Evolutionary conservation across 2,888 invertebrate species (phyloP), one percentile per base, ranked within the genome.

Genomic region (Kuschelorhynchus macadamiae): DNA sequence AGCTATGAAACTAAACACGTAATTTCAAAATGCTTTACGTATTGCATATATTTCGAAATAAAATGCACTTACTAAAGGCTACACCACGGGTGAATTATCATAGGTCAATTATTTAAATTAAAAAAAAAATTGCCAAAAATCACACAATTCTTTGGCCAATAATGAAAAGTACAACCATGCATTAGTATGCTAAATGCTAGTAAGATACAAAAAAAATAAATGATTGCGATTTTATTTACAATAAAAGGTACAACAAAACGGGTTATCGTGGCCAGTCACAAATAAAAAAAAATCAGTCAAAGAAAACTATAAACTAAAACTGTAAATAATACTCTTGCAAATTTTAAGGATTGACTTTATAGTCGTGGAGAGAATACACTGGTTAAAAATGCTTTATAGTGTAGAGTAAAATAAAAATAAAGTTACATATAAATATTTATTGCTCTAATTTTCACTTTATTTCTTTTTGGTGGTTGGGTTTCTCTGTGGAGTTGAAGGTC

Each of bases 401-500:
- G 53, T 66, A 60, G 47, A 61, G 61, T 53, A 62, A 66, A 67
- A 67, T 62, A 39, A 70, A 63, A 70, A 61, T 70, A 70, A 49
- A 53, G 57, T 57, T 47, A 63, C 18, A 49, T 21, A 47, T 52
- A 52, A 47, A 44, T 56, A 55, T 57, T 52, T 64, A 62, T 61
- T 55, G 56, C 47, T 56, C 56, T 56, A 62, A 42, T 46, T 39
- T 42, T 20, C 18, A 57, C 61, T 73, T 62, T 82, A 81, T 90
- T 91, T 91, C 89, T 92, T 92, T 85, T 89, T 89, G 82, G 86
- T 88, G 71, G 90, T 89, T 46, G 85, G 89, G 85, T 92, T 92
- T 81, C 92, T 90, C 41, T 93, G 94, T 76, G 94, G 93, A 80
- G 94, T 94, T 75, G 92, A 90, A 74, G 94, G 91, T 87, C 96